Evolutionary conservation across 2,888 invertebrate genomes (phyloP).

Genomic region (Erebia epiphron): DNA sequence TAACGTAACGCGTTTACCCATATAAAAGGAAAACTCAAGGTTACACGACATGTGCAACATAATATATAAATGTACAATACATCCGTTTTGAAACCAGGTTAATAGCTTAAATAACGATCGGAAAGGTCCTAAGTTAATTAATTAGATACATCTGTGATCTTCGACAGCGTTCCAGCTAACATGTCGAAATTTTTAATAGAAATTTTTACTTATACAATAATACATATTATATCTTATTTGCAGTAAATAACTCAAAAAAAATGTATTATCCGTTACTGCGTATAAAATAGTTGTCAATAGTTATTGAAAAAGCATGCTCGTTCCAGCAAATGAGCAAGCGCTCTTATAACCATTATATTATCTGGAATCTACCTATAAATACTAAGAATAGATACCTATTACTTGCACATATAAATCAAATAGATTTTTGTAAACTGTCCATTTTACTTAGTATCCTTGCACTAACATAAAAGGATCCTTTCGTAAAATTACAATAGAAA

Average conservation of each 20-base stretch:
- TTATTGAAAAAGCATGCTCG: not conserved
- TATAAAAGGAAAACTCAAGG: conserved; percentile 44
- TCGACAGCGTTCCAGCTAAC: not conserved
- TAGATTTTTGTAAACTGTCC: not conserved
- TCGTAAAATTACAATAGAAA: conserved; percentile 1
- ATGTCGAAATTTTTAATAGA: conserved; percentile 3
- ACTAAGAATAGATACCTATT: not conserved
- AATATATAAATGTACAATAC: conserved; percentile 25
- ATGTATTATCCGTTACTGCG: not conserved
- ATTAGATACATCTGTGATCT: not conserved
- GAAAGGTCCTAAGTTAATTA: conserved; percentile 25
- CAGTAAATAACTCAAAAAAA: no score
- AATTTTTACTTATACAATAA: no score
- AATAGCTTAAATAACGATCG: conserved; percentile 36
- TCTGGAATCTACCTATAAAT: no score
- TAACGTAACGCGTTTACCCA: conserved; percentile 37
- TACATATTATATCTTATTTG: no score
- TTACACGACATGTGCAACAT: conserved; percentile 32
- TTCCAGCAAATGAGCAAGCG: no score
- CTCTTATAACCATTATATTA: no score
- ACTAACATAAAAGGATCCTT: not conserved
- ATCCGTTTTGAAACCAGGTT: conserved; percentile 41
- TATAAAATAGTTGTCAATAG: not conserved
- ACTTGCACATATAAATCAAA: not conserved
- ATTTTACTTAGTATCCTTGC: not conserved